Conservation (phyloP, 2,888 invertebrate species). For the Papilio protenor region DNA sequence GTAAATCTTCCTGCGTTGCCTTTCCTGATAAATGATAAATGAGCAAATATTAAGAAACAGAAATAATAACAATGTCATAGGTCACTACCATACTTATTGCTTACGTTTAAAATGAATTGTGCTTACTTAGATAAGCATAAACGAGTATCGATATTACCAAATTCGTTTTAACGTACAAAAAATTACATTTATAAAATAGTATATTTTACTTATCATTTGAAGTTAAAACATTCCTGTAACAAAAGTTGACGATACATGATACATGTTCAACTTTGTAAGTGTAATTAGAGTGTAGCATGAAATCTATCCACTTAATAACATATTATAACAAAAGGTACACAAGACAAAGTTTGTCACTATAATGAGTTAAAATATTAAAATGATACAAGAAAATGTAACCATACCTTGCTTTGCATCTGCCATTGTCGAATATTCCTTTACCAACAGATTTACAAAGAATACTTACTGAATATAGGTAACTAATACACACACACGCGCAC, state of each 20-base stretch:
- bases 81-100: background rate
- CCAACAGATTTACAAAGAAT: slow-evolving; percentile 34
- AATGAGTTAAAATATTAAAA: slow-evolving; percentile 12
- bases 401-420: slow-evolving; percentile 83
- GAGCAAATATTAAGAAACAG: background rate
- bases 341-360: slow-evolving; percentile 2
- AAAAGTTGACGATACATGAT: slow-evolving; percentile 69
- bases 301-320: background rate
- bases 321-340: background rate
- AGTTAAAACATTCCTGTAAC: slow-evolving; percentile 48
- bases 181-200: background rate
- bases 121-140: background rate
- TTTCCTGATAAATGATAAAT: slow-evolving; percentile 59
- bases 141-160: background rate
- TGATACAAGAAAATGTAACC: slow-evolving; percentile 51
- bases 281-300: background rate
- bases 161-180: background rate
- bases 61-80: background rate
- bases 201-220: background rate
- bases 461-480: slow-evolving; percentile 9
- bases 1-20: slow-evolving; percentile 68
- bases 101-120: slow-evolving; percentile 8
- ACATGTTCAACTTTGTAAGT: slow-evolving; percentile 57
- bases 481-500: background rate
- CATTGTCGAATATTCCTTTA: slow-evolving; percentile 67